A percentile compares a stretch with the other conserved stretches of the same genome.
Conservation (phyloP, 2,113 vertebrate genomes). For the Saccopteryx bilineata region DNA sequence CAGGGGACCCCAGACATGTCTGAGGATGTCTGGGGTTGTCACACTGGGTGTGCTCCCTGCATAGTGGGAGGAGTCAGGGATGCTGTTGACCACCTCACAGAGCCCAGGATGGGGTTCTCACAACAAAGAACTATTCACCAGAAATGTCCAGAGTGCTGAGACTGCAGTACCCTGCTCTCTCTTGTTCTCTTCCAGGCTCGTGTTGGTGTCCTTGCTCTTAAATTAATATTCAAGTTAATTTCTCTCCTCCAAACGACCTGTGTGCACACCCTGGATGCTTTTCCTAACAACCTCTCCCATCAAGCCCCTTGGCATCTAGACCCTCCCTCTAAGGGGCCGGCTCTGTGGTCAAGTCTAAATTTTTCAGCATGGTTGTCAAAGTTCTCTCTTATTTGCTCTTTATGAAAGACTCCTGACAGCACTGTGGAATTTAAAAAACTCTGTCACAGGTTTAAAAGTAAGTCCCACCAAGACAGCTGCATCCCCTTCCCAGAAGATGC, state of each 20-base stretch:
- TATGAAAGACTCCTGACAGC: background rate
- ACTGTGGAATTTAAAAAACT: background rate
- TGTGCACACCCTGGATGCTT: background rate
- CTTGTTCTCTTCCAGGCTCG: background rate
- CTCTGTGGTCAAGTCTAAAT: background rate
- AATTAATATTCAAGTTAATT: background rate
- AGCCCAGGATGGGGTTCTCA: background rate
- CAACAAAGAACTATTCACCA: background rate
- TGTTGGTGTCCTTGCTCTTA: fast-evolving
- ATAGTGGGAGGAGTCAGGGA: background rate
- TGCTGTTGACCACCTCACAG: background rate
- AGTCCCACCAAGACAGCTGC: background rate
- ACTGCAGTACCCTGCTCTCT: background rate
- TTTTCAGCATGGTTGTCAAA: background rate
- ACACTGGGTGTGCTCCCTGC: background rate
- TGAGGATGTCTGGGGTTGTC: background rate
- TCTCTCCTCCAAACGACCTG: background rate
- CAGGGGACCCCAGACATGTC: background rate
- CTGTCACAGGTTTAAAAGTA: background rate
- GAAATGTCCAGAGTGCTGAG: background rate
- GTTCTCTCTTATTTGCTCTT: background rate
- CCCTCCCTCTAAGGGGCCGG: no score
- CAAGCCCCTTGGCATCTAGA: background rate
- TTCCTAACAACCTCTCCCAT: background rate
- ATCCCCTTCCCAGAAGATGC: background rate